Percentiles rank a stretch among this genome's conserved stretches.
Conservation (phyloP, 2,113 vertebrate species). For the Symphodus melops region DNA sequence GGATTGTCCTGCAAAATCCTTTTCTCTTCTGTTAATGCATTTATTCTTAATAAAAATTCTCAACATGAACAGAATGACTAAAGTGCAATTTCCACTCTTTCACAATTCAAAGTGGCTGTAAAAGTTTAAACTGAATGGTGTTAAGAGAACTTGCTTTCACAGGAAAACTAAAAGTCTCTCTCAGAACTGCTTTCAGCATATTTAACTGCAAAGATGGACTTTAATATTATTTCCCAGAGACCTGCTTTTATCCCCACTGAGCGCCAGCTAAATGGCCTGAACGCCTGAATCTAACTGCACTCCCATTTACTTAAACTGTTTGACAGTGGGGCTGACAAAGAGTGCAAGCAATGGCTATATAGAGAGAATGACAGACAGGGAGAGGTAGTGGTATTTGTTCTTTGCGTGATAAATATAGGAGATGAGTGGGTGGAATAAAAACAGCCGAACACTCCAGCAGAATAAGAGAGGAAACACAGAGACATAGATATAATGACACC, state of each 20-base stretch:
- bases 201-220: conserved; percentile 33
- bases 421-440: conserved; percentile 79
- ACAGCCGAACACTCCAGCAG: conserved; percentile 65
- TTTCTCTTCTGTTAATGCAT: neutral
- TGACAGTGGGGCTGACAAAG: conserved; percentile 61
- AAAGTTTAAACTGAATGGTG: conserved; percentile 3
- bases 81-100: conserved; percentile 1
- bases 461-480: conserved; percentile 69
- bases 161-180: conserved; percentile 18
- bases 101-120: conserved; percentile 4
- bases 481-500: conserved; percentile 71
- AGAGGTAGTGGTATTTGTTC: conserved; percentile 76
- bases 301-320: conserved; percentile 69
- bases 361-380: conserved; percentile 67
- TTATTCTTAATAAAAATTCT: neutral
- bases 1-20: neutral
- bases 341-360: conserved; percentile 41
- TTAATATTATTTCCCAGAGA: conserved; percentile 50
- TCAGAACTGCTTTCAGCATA: conserved; percentile 29
- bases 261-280: conserved; percentile 44
- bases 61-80: neutral
- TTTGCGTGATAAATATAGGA: conserved; percentile 78
- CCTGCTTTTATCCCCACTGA: conserved; percentile 57
- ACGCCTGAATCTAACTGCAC: conserved; percentile 52
- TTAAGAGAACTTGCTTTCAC: conserved; percentile 19